Conservation (phyloP, 2,888 invertebrate genomes). For the Myathropa florea region DNA sequence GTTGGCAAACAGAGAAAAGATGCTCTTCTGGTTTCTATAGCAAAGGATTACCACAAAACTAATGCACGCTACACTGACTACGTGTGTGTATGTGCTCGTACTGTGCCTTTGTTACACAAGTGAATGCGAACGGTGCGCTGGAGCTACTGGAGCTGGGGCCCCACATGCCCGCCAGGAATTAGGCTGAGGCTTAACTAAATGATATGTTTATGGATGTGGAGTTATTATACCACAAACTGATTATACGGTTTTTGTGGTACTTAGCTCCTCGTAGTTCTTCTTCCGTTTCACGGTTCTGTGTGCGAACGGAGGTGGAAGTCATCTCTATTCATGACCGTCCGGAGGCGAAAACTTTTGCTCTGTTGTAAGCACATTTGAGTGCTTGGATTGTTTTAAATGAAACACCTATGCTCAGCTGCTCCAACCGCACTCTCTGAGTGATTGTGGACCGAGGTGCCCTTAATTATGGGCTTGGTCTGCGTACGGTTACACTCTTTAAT, state of each 20-base stretch:
- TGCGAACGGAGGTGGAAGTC: conserved; percentile 19
- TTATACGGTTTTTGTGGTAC: conserved; percentile 69
- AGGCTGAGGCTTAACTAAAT: conserved; percentile 67
- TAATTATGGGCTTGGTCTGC: conserved; percentile 21
- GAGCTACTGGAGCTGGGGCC: conserved; percentile 21
- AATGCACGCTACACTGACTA: conserved; percentile 60
- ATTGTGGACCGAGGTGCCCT: conserved; percentile 2
- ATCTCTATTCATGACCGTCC: conserved; percentile 25
- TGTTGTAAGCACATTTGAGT: conserved; percentile 12
- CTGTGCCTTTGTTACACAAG: not conserved
- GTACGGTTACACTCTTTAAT: not conserved
- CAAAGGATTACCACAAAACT: conserved; percentile 65
- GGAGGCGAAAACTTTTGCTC: conserved; percentile 41
- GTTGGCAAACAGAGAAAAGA: conserved; percentile 34
- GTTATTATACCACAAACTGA: conserved; percentile 70
- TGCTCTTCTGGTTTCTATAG: conserved; percentile 60
- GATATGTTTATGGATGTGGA: conserved; percentile 70
- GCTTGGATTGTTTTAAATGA: conserved; percentile 61
- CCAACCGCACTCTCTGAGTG: not conserved
- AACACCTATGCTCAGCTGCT: conserved; percentile 45
- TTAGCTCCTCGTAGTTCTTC: conserved; percentile 69
- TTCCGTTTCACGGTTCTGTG: conserved; percentile 5
- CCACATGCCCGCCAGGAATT: conserved; percentile 60
- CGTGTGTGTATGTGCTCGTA: conserved; percentile 27
- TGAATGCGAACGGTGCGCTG: conserved; percentile 41